Conservation (phyloP, 2,888 invertebrate genomes). For the Plebejus anna region DNA sequence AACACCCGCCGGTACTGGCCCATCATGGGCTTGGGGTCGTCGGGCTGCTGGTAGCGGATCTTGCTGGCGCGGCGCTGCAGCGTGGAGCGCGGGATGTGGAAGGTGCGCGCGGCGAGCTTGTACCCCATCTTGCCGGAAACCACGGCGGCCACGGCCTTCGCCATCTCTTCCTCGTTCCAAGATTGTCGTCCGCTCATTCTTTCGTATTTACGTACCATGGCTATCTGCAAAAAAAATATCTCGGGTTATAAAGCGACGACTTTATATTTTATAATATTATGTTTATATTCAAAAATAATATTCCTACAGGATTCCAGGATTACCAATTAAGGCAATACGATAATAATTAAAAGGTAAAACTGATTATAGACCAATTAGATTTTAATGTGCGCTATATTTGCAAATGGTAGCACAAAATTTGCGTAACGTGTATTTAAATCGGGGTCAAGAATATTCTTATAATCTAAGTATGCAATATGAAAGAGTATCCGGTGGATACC, state of each 20-base stretch:
- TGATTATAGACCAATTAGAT: background rate
- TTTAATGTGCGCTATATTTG: slow-evolving; percentile 7
- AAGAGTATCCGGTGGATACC: background rate
- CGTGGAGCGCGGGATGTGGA: slow-evolving; percentile 73
- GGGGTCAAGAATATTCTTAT: slow-evolving; percentile 24
- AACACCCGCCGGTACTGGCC: slow-evolving; percentile 73
- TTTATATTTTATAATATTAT: background rate
- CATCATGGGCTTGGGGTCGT: slow-evolving; percentile 71
- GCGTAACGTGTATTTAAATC: slow-evolving; percentile 20
- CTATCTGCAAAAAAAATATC: slow-evolving; percentile 54
- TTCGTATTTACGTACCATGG: slow-evolving; percentile 76
- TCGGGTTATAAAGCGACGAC: background rate
- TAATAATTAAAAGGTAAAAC: background rate
- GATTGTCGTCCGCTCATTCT: slow-evolving; percentile 75
- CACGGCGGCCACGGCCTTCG: slow-evolving; percentile 72
- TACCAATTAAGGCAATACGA: background rate
- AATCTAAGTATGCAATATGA: background rate
- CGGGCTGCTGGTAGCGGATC: slow-evolving; percentile 66
- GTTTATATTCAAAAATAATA: no score
- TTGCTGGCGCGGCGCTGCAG: slow-evolving; percentile 73
- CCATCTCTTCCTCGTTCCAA: slow-evolving; percentile 76
- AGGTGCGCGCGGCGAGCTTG: slow-evolving; percentile 71
- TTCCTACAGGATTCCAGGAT: background rate
- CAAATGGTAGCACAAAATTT: slow-evolving; percentile 15
- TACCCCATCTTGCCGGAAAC: slow-evolving; percentile 76